Evolutionary conservation across 2,113 vertebrate species (phyloP).

Genomic region (Lycocorax pyrrhopterus): DNA sequence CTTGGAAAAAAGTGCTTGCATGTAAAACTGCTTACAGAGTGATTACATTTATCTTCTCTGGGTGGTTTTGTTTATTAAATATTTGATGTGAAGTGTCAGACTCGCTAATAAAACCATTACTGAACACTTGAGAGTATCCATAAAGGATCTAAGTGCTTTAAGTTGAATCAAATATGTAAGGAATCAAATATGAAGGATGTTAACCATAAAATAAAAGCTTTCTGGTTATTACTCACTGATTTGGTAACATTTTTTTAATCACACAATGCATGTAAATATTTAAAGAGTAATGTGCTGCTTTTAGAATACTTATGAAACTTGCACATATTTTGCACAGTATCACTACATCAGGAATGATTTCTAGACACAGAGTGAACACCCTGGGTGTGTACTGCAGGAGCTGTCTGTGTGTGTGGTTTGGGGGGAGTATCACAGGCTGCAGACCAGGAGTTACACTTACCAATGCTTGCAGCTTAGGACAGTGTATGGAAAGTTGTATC

Average conservation of each 20-base stretch:
- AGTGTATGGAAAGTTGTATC: conserved; percentile 89
- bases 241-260: neutral
- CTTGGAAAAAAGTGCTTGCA: neutral
- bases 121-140: neutral
- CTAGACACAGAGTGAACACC: neutral
- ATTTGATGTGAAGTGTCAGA: neutral
- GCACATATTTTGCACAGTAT: neutral
- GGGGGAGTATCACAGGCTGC: neutral
- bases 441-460: conserved; percentile 67
- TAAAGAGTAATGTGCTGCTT: neutral
- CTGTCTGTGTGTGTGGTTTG: rapidly evolving
- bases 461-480: conserved; percentile 86
- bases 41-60: neutral
- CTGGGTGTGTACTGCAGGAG: neutral
- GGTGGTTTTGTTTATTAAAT: neutral
- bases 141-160: neutral
- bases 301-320: neutral
- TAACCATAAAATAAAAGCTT: neutral
- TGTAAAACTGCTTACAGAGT: neutral
- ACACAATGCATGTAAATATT: neutral
- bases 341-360: neutral
- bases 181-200: neutral
- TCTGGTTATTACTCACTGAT: neutral
- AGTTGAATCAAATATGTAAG: neutral
- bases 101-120: neutral